phyloP scores from a whole-genome alignment of 2,113 vertebrate species.

The Xyliphius kryptos region DNA sequence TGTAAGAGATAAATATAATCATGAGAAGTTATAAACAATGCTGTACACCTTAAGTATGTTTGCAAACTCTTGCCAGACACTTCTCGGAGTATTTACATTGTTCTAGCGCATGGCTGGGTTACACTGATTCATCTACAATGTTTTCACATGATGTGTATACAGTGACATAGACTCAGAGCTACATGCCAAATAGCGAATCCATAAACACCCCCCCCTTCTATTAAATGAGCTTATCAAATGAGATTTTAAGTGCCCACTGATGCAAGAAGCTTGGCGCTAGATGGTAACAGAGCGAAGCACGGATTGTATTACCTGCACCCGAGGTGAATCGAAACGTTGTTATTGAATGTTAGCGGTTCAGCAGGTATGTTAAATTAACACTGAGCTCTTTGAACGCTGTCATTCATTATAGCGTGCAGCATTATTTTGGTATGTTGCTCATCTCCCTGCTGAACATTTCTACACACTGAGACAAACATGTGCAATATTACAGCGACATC shows the following conservation, averaged over 20 bases:
- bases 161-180: constrained; percentile 21
- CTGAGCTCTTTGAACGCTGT: constrained; percentile 36
- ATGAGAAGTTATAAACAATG: too few relatives aligned
- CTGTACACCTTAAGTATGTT: too few relatives aligned
- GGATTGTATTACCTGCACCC: constrained; percentile 44
- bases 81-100: constrained; percentile 31
- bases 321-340: constrained; percentile 43
- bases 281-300: constrained; percentile 41
- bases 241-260: constrained; percentile 43
- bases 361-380: constrained; percentile 50
- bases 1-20: too few relatives aligned
- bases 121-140: constrained; percentile 13
- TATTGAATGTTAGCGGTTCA: constrained; percentile 50
- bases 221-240: constrained; percentile 47
- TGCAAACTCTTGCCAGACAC: background rate
- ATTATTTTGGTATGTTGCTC: too few relatives aligned
- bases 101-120: constrained; percentile 19
- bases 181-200: constrained; percentile 33
- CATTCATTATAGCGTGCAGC: too few relatives aligned
- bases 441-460: too few relatives aligned
- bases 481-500: too few relatives aligned
- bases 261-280: constrained; percentile 30
- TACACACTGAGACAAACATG: too few relatives aligned
- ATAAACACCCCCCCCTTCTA: constrained; percentile 39
- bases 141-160: constrained; percentile 1